These are phyloP conservation scores for Ceratosolen fusciceps DNA, from an alignment of 1,140 invertebrate genomes.

Conservation along the genomic window DNA sequence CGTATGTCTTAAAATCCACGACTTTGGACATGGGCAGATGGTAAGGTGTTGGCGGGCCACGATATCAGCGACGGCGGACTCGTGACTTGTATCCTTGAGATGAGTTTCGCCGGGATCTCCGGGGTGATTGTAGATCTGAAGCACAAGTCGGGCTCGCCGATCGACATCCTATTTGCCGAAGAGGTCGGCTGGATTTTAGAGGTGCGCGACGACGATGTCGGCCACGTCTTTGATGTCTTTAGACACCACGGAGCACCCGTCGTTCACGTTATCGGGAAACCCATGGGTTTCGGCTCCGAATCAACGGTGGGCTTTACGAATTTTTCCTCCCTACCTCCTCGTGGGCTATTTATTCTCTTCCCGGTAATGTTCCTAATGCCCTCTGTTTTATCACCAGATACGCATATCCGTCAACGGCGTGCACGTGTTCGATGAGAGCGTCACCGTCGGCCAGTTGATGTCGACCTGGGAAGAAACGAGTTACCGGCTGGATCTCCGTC, in stretches of 20 bases:
- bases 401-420: conserved; percentile 76
- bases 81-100: conserved; percentile 91
- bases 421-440: conserved; percentile 74
- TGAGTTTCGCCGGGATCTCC: conserved; percentile 93
- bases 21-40: conserved; percentile 69
- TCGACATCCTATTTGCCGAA: conserved; percentile 88
- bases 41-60: conserved; percentile 88
- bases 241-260: conserved; percentile 76
- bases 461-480: conserved; percentile 96
- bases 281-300: conserved; percentile 77
- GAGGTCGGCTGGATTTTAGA: conserved; percentile 95
- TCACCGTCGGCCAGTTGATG: conserved; percentile 73
- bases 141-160: conserved; percentile 72
- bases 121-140: conserved; percentile 81
- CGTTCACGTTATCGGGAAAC: conserved; percentile 81
- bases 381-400: conserved; percentile 64
- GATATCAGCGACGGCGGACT: conserved; percentile 97
- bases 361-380: background rate
- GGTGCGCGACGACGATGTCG: conserved; percentile 74
- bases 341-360: background rate
- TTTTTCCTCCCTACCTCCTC: too few species aligned
- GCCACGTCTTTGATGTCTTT: conserved; percentile 77
- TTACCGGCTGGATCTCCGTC: conserved; percentile 87
- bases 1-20: background rate
- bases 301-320: conserved; percentile 75